Evolutionary conservation across 2,888 invertebrate genomes (phyloP).

Genomic region (Neoitamus cyanurus): DNA sequence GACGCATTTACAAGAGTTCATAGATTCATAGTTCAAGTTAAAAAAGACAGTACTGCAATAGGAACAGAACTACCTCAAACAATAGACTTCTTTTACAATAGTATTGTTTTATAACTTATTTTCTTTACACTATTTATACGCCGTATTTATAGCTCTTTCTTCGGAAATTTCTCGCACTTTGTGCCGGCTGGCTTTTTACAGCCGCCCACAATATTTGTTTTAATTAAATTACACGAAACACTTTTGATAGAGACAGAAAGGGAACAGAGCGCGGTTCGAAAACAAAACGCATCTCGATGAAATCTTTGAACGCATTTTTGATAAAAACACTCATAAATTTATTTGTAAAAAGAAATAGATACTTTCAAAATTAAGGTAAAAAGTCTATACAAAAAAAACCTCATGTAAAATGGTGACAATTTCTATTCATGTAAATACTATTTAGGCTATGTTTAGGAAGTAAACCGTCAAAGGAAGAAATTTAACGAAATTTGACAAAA

Average conservation of each 20-base stretch:
- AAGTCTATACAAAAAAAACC: slow-evolving; percentile 32
- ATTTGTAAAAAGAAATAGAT: not conserved
- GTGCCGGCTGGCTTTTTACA: not conserved
- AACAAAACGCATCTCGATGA: slow-evolving; percentile 1
- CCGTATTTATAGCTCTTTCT: not conserved
- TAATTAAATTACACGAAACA: not conserved
- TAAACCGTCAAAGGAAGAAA: slow-evolving; percentile 22
- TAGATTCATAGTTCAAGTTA: not conserved
- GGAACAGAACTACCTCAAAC: slow-evolving; percentile 66
- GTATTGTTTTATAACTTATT: slow-evolving; percentile 41
- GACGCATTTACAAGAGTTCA: slow-evolving; percentile 12
- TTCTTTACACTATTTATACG: slow-evolving; percentile 16
- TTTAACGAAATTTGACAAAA: slow-evolving; percentile 33
- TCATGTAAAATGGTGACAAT: slow-evolving; percentile 51
- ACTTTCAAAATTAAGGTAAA: slow-evolving; percentile 30
- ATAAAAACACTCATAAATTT: not conserved
- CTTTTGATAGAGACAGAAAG: not conserved
- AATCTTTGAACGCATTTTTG: not conserved
- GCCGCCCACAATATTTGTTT: not conserved
- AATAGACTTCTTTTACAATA: slow-evolving; percentile 48
- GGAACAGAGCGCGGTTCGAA: not conserved
- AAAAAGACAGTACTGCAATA: slow-evolving; percentile 65
- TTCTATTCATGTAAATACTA: slow-evolving; percentile 43
- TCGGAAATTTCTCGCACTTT: not conserved
- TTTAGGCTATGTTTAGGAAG: slow-evolving; percentile 28